These are phyloP conservation scores for Aurelia aurita complex sp. Pacific DNA, from an alignment of 30 jellyfish, hydroid and myxozoan genomes.

Conservation along the genomic window DNA sequence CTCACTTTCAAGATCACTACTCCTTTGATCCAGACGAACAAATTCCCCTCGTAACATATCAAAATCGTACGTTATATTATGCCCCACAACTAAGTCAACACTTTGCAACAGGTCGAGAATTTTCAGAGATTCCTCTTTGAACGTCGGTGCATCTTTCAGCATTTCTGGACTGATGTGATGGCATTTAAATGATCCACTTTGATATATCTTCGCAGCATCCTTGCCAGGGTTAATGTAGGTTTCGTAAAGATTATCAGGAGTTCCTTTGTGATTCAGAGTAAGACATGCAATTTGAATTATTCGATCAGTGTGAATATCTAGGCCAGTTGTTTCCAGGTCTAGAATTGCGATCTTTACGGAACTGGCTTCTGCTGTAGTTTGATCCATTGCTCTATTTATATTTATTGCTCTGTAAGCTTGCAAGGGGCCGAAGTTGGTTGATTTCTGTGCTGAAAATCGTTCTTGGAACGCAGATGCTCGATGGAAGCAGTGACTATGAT, in stretches of 20 bases:
- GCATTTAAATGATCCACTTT: background rate
- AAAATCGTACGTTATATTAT: slow-evolving; percentile 32
- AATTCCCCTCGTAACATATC: slow-evolving; percentile 37
- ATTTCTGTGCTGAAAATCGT: background rate
- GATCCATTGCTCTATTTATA: background rate
- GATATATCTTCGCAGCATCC: slow-evolving; percentile 3
- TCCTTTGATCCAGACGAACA: slow-evolving; percentile 16
- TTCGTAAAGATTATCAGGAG: slow-evolving; percentile 32
- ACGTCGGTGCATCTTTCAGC: slow-evolving; percentile 13
- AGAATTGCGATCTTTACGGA: slow-evolving; percentile 27
- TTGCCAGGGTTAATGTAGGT: slow-evolving; percentile 61
- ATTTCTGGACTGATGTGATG: slow-evolving; percentile 21
- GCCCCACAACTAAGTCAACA: slow-evolving; percentile 47
- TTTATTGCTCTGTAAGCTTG: background rate
- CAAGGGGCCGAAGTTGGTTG: background rate
- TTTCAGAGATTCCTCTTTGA: slow-evolving; percentile 26
- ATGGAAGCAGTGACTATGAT: too few species aligned
- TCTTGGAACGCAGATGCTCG: too few species aligned
- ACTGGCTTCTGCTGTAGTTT: too few species aligned
- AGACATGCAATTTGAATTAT: slow-evolving; percentile 45
- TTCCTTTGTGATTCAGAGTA: background rate
- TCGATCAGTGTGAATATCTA: slow-evolving; percentile 22
- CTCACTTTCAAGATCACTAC: background rate
- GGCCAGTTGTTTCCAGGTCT: slow-evolving; percentile 66
- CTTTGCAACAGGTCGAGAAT: slow-evolving; percentile 4